Base-by-base conservation (phyloP, 2,888 invertebrate species). In the Tenthredo distinguenda region DNA sequence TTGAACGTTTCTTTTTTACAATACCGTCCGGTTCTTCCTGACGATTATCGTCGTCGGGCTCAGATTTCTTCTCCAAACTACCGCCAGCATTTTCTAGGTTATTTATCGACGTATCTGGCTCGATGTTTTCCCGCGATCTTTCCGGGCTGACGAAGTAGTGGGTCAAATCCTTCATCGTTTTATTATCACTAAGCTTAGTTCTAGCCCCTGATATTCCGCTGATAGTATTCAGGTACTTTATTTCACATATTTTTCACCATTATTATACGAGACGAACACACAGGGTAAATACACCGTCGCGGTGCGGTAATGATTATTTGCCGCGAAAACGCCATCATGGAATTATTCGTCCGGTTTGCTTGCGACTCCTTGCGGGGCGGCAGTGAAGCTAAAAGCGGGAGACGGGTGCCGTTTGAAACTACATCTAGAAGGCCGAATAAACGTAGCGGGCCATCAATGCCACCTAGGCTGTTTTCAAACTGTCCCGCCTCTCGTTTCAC, bases 151-250 rank as follows among this genome's bases (percentile, higher is more conserved):
- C 84, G 83, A 92, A 92, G 85, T 92, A 92, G 65, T 91, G 90
- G 50, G 90, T 90, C 10, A 92, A 88, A 84, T 92, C 90, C 85
- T 90, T 92, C 92, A 92, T 92, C 0, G 81, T 88, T 62, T 62
- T 31, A 31, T 21, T 21, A 77, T n/a, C 18, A 1, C 18, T 1
- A 0, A n/a, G 15, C 3, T 72, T 3, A 7, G 1, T 31, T 71
- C 12, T 18, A 10, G 7, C 2, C 10, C 10, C 10, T 43, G 10
- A 43, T 43, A 43, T 43, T 12, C n/a, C 12, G 47, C 47, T 47
- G 47, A 15, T 47, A 2, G 2, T 50, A 18, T 15, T 10, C 7
- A 21, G 9, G 21, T 21, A 7, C 5, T n/a, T 37, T 18, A 9
- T 37, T 15, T 18, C 1, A 31, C 34, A 31, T 37, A 71, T 6